phyloP scores from a whole-genome alignment of 2,888 invertebrate genomes.

The Nebria brevicollis region DNA sequence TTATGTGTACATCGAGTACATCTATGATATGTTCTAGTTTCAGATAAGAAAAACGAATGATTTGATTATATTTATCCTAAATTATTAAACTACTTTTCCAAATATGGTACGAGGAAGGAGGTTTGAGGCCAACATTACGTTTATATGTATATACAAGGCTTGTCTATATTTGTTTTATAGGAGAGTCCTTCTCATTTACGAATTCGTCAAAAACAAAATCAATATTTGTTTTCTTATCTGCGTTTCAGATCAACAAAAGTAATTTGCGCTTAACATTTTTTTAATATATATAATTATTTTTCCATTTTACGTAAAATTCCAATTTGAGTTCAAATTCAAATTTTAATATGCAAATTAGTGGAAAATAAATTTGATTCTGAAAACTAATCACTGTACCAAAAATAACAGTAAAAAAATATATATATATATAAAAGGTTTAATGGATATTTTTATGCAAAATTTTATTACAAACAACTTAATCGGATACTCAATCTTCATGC shows the following conservation, averaged over 20 bases:
- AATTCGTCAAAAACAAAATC: background rate
- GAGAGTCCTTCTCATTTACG: background rate
- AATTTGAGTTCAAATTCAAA: background rate
- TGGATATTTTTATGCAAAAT: background rate
- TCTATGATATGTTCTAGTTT: background rate
- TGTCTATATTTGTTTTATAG: background rate
- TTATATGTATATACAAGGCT: background rate
- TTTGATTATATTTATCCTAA: slow-evolving; percentile 3
- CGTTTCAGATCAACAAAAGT: no score
- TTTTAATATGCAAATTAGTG: background rate
- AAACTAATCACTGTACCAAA: background rate
- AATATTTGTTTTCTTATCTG: no score
- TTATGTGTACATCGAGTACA: background rate
- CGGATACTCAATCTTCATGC: background rate
- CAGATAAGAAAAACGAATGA: background rate
- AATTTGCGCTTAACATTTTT: no score
- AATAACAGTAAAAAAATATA: background rate
- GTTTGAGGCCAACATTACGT: background rate
- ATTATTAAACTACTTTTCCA: slow-evolving; percentile 16
- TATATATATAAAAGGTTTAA: background rate
- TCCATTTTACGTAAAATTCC: background rate
- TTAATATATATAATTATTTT: no score
- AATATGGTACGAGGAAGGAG: slow-evolving; percentile 4
- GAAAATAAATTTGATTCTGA: background rate
- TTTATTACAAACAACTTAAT: background rate